Base-by-base conservation (phyloP, 2,888 invertebrate genomes). In the Mycalesis mineus region DNA sequence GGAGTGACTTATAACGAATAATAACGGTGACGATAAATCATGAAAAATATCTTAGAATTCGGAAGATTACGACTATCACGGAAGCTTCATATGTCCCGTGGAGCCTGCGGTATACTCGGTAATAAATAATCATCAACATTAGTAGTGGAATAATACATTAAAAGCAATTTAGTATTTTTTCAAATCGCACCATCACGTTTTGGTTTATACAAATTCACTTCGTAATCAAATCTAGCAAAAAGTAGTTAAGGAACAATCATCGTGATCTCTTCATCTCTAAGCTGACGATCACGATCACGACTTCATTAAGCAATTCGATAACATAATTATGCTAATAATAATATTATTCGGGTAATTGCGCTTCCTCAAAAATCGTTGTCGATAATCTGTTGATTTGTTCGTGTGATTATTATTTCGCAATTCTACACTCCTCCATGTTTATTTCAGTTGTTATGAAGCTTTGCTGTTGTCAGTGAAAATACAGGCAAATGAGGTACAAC, bases 251-350 rank as follows among this genome's bases (percentile, higher is more conserved):
- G 33, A 36, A 17, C 49, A 8, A 28, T n/a, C 22, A 4, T 22
- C 49, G 49, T 49, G 49, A 49, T 49, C 49, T 11, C 5, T 28
- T 4, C 36, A 17, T 41, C 36, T 17, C 5, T 37, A 14, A 39
- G 15, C 47, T 31, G 22, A 4, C 9, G 28, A 40, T 57, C 57
- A 57, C 54, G 54, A 50, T 44, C 54, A 54, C 42, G 44, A 54
- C 11, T 50, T 7, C 13, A 14, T 39, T 31, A 31, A 17, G 11
- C 53, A 39, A 49, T 42, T 51, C 36, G 36, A 53, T 54, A 58
- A 58, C 54, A 40, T 49, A 56, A 54, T 58, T 50, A 58, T 58
- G 58, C 37, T 58, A 58, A 58, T 54, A 44, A 58, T 40, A 58
- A 54, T n/a, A n/a, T n/a, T 54, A 52, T 52, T 33, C 29, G 42